These are phyloP conservation scores for Cecidostiba fungosa DNA, from an alignment of 2,888 invertebrate species.

Conservation along the genomic window DNA sequence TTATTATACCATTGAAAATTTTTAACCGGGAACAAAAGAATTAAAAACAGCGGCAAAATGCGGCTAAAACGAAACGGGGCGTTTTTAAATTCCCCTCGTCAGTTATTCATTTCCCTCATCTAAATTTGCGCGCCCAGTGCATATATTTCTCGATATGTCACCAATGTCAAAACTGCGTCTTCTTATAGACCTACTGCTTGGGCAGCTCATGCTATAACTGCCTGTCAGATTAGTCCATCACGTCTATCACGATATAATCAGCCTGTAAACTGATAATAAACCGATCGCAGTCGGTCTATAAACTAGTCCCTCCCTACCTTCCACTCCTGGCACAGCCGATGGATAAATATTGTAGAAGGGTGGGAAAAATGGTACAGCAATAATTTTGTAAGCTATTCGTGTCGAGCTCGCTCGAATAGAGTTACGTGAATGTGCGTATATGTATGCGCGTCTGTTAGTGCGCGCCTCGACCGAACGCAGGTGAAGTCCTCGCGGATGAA, in stretches of 20 bases:
- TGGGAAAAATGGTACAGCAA: slow-evolving; percentile 7
- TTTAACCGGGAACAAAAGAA: too few species aligned
- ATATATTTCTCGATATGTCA: too few species aligned
- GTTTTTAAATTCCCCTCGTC: too few species aligned
- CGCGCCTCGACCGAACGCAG: neutral
- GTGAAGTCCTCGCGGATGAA: neutral
- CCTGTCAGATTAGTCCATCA: too few species aligned
- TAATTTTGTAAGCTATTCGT: slow-evolving; percentile 39
- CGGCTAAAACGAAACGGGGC: too few species aligned
- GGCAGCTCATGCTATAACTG: too few species aligned
- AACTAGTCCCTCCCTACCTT: neutral
- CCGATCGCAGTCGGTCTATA: neutral
- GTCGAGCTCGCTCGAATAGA: neutral
- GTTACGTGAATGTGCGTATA: neutral
- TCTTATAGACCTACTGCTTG: too few species aligned
- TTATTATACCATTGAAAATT: too few species aligned
- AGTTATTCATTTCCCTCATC: too few species aligned
- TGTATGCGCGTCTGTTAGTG: neutral
- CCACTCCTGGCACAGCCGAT: neutral
- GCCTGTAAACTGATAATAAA: slow-evolving; percentile 37
- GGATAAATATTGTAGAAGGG: neutral
- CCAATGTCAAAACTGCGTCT: too few species aligned
- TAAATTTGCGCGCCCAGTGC: too few species aligned
- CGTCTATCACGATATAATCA: neutral
- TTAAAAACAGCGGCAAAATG: too few species aligned